Conservation (phyloP, 30 jellyfish, hydroid and myxozoan species). For the Hydractinia symbiolongicarpus region DNA sequence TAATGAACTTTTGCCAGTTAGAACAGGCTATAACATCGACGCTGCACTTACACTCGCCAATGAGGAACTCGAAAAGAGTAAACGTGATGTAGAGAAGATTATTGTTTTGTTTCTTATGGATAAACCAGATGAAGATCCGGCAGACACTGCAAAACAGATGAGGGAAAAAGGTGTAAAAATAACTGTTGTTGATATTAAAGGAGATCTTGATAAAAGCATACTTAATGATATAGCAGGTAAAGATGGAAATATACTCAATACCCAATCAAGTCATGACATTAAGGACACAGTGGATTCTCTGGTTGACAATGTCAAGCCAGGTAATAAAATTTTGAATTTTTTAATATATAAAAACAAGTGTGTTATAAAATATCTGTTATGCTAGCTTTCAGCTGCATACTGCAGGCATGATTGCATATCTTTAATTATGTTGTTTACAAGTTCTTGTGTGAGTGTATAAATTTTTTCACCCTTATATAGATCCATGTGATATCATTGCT, state of each 20-base stretch:
- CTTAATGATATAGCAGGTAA: constrained; percentile 8
- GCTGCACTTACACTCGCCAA: neutral
- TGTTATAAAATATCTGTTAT: too few relatives aligned
- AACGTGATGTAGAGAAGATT: neutral
- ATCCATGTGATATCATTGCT: constrained; percentile 31
- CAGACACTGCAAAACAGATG: neutral
- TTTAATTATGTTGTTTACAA: too few relatives aligned
- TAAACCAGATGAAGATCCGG: neutral
- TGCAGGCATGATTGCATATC: too few relatives aligned
- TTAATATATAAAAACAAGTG: too few relatives aligned
- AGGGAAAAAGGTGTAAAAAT: constrained; percentile 1
- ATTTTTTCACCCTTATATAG: too few relatives aligned
- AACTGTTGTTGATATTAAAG: neutral
- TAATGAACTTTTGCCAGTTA: neutral
- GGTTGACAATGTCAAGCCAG: too few relatives aligned
- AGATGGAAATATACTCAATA: neutral
- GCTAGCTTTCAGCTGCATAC: too few relatives aligned
- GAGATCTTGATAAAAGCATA: neutral
- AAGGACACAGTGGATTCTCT: too few relatives aligned
- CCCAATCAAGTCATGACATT: neutral
- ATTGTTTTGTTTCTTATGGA: neutral
- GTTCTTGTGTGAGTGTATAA: too few relatives aligned
- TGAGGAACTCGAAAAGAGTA: neutral
- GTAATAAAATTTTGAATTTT: too few relatives aligned
- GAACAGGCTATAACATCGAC: neutral